Evolutionary conservation across 2,113 vertebrate species (phyloP), one percentile per base, ranked within the genome.

Genomic region (Platichthys stellatus): DNA sequence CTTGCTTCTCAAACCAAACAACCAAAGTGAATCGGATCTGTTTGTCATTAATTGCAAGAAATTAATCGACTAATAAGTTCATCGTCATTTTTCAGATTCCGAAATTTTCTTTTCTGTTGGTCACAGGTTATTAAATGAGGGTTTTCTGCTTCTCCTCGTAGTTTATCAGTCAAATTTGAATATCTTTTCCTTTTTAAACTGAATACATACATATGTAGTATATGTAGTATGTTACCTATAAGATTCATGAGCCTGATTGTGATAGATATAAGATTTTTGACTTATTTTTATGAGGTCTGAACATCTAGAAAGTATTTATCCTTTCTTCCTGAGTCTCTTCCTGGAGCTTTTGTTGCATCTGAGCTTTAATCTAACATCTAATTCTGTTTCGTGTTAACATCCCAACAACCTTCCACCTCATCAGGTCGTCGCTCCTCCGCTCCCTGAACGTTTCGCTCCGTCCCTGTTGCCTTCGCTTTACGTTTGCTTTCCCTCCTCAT

Each of bases 401-500:
- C 60, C 53, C 56, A 73, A 66, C 62, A 65, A 18, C 43, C 53
- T 53, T 69, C 38, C 40, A 59, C 63, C 59, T 81, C 26, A 71
- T 72, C 74, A 83, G n/a, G 5, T 80, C 69, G 69, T 63, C n/a
- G 43, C 71, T 69, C 73, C 56, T 38, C 66, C 63, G 35, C 31
- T 21, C 31, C 66, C 59, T 67, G 51, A 69, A 69, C 2, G 43
- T 23, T 47, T 61, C 57, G n/a, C 56, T 78, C 45, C 15, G 28
- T 77, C 56, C 73, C 60, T 65, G 60, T 57, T 28, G 26, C 26
- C 26, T 15, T 79, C 26, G 12, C 57, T 54, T 74, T 57, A 49
- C 74, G 49, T n/a, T 66, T 65, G 60, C 73, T 49, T 40, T 80
- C 64, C 82, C 76, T 57, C 49, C 69, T 45, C 38, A 9, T 85